Base-by-base conservation (phyloP, 2,888 invertebrate species). In the Sphinx pinastri region DNA sequence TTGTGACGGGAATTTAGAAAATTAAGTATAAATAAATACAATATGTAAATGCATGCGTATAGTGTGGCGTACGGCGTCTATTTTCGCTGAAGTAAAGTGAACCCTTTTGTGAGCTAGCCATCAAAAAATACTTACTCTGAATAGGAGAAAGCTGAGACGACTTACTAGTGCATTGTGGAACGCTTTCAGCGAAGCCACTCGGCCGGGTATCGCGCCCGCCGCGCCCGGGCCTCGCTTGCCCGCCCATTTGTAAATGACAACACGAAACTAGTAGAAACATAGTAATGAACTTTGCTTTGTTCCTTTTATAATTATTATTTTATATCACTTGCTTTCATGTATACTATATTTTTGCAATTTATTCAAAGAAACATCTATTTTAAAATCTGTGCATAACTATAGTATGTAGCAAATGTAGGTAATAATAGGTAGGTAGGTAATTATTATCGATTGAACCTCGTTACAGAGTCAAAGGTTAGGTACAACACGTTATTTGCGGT, bases 171-270 rank as follows among this genome's bases (percentile, higher is more conserved):
- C 75, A 75, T 76, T 76, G 76, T 76, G 71, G 73, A 68, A 68
- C 68, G 76, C 76, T 77, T 77, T 77, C 76, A 76, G 76, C 72
- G 70, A 76, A 71, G 19, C 74, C 77, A 74, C 74, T 77, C 74
- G 69, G 68, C 55, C 54, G 66, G 63, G 12, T 67, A 51, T 49
- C 51, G 57, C 25, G 14, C 67, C 16, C 57, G 66, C n/a, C n/a
- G n/a, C n/a, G n/a, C 38, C 70, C 67, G 19, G 67, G 12, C 69
- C 25, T 47, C 55, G 54, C n/a, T 55, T 76, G 45, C 68, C 73
- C 76, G 69, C 71, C 78, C 82, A 81, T 81, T 83, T 81, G 71
- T 71, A 76, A 83, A 81, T 81, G 77, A 81, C 76, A 66, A 55
- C 67, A 55, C 63, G 47, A 31, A 68, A 68, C 47, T 60, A n/a